Evolutionary conservation across 92 coral and sea anemone genomes (phyloP), one percentile per base, ranked within the genome.

Genomic region (Heliopora coerulea): DNA sequence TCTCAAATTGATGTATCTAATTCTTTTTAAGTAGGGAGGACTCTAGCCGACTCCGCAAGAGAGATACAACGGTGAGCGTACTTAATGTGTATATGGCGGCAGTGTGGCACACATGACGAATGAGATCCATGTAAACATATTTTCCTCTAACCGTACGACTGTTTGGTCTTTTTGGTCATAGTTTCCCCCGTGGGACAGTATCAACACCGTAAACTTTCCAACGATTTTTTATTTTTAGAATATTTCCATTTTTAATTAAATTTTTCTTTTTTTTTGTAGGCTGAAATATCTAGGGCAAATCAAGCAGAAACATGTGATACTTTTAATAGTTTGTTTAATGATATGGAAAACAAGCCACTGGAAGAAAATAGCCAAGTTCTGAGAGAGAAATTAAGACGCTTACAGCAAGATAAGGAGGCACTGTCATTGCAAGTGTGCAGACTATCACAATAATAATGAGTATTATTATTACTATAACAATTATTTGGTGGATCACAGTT

Each of bases 351-450:
- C 24, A 86, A 96, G 26, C 73, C 89, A 46, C 96, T 87, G 72
- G 96, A 50, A 52, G 63, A 31, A 1, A 54, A 90, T 84, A 76
- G 62, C 26, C 96, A 90, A 80, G 88, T 95, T 25, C 82, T 95
- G 4, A 79, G 89, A 73, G 99, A 95, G 67, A 89, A 89, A 70
- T 78, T 90, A 30, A 72, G 83, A n/a, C 89, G 99, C 59, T 75
- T 95, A 46, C 92, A 91, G 63, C 99, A 95, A 72, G 99, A 95
- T 60, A 88, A 90, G 69, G 99, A 95, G 31, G 93, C 88, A 10
- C 58, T 95, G 3, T 74, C 86, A 30, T 56, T 96, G 75, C 97
- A 89, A 80, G 96, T 89, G 76, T 61, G 50, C 18, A 3, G 26
- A n/a, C 11, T 37, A 37, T 37, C 11, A 37, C 11, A 37, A 37